Evolutionary conservation across 35 echinoderm and acorn worm species (phyloP).

Genomic region (Ptychodera flava): DNA sequence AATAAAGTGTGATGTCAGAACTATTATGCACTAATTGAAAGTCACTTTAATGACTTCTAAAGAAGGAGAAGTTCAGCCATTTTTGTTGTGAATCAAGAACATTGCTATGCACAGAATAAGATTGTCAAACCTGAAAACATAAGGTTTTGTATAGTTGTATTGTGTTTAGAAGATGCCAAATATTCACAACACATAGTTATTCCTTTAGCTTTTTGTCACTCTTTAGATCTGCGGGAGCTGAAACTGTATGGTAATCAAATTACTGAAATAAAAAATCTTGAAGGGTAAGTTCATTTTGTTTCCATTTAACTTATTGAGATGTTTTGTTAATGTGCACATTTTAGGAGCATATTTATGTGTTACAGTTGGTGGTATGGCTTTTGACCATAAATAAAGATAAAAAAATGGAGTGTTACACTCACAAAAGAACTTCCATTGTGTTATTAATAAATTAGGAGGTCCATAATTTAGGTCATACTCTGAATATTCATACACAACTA

Average conservation of each 20-base stretch:
- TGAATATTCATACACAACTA: too few species aligned
- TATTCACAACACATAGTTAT: background rate
- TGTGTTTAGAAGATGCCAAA: background rate
- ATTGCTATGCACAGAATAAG: background rate
- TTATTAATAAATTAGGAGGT: too few species aligned
- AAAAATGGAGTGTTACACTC: background rate
- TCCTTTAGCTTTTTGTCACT: background rate
- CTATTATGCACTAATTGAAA: background rate
- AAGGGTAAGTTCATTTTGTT: background rate
- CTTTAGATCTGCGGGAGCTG: background rate
- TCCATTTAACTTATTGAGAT: background rate
- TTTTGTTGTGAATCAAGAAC: background rate
- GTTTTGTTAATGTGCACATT: background rate
- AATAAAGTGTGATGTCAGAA: background rate
- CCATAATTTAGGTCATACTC: too few species aligned
- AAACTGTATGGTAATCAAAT: constrained; percentile 18
- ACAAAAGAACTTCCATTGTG: background rate
- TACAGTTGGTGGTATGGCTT: too few species aligned
- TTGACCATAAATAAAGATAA: background rate
- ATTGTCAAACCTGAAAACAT: background rate
- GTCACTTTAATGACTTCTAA: background rate
- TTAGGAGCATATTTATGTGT: too few species aligned
- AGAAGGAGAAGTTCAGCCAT: background rate
- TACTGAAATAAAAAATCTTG: constrained; percentile 16
- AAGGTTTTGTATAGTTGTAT: background rate